Base-by-base conservation (phyloP, 1,140 invertebrate species). In the Drosophila sulfurigaster region DNA sequence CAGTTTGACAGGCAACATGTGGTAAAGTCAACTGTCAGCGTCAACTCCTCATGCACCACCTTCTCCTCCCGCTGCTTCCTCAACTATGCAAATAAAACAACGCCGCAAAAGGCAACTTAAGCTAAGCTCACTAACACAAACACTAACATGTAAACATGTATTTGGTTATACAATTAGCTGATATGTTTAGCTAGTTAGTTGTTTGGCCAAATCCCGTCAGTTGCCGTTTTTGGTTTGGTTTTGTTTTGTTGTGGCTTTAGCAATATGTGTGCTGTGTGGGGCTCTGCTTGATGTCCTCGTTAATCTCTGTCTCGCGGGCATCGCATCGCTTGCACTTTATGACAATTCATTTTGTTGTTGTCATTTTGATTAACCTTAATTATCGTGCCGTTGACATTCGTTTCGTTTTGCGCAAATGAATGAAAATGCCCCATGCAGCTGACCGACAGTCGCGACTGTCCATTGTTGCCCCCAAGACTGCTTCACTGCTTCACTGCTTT, bases 301-400 rank as follows among this genome's bases (percentile, higher is more conserved):
- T 82, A 88, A 88, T 82, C 63, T 74, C 64, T 54, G 58, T 54
- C 64, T 60, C 38, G 48, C 54, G 56, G 45, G 49, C 64, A 49
- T 45, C 46, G 54, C 60, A 58, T 70, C 60, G 66, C 74, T 41
- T 71, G 67, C 57, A 38, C 25, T 68, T 68, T 71, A 74, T 66
- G 63, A 52, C 48, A 68, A 62, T 86, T 73, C 45, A 64, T 63
- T 79, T 81, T 59, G 48, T 57, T 51, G 51, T 32, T 64, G 80
- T 80, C 74, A 77, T 89, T 88, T 88, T 89, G 78, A 88, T 85
- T 88, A 88, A 85, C 83, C 78, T 85, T 88, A 88, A 88, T 88
- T 89, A 88, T 75, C 57, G 59, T 86, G 70, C 57, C 79, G 80
- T 75, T 82, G 80, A 78, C 80, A 88, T 68, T 81, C 77, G 68